phyloP scores from a whole-genome alignment of 1,140 invertebrate species.

The Bombus pascuorum region DNA sequence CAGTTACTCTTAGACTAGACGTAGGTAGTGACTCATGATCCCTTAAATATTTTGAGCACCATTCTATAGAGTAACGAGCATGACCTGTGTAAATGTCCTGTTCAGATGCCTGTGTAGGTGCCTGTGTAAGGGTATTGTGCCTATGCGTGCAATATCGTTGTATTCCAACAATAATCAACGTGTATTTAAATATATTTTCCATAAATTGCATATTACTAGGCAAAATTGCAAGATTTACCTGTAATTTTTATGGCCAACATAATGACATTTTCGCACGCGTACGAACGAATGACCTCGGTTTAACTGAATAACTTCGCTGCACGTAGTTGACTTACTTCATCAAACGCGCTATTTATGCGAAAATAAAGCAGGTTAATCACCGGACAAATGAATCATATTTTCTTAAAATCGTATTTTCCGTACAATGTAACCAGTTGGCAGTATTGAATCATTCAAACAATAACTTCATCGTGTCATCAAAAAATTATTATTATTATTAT shows the following conservation, averaged over 20 bases:
- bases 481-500: neutral
- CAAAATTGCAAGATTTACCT: neutral
- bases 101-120: too few species aligned
- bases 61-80: too few species aligned
- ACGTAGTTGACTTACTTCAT: slow-evolving; percentile 6
- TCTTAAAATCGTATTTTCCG: neutral
- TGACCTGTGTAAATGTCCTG: too few species aligned
- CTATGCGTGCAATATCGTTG: too few species aligned
- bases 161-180: neutral
- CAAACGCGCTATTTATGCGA: slow-evolving; percentile 24
- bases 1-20: too few species aligned
- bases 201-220: slow-evolving; percentile 2
- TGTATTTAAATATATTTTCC: neutral
- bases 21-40: too few species aligned
- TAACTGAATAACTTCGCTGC: neutral
- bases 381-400: neutral
- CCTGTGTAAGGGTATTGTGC: too few species aligned
- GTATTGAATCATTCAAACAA: too few species aligned
- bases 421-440: neutral
- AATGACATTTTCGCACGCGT: slow-evolving; percentile 23
- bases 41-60: too few species aligned
- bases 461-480: neutral
- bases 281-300: neutral
- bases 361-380: slow-evolving; percentile 34
- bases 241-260: neutral